Conservation (phyloP, 2,888 invertebrate species). For the Drosophila birchii region DNA sequence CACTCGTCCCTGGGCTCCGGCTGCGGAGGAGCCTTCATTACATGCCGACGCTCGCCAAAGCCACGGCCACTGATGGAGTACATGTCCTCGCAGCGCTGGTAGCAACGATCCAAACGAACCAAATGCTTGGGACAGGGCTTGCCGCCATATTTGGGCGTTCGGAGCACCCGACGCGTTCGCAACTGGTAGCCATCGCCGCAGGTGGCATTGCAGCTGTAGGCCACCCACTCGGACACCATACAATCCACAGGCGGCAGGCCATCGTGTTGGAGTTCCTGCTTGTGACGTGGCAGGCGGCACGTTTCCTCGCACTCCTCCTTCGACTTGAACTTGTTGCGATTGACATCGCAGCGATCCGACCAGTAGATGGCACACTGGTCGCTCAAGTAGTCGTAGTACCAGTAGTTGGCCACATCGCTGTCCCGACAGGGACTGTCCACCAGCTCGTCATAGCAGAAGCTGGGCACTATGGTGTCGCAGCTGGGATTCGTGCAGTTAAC, state of each 20-base stretch:
- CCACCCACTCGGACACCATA: constrained; percentile 85
- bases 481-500: constrained; percentile 82
- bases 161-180: constrained; percentile 85
- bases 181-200: constrained; percentile 86
- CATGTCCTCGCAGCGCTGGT: constrained; percentile 83
- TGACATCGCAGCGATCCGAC: constrained; percentile 93
- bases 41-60: constrained; percentile 60
- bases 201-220: constrained; percentile 85
- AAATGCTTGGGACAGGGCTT: constrained; percentile 86
- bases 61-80: constrained; percentile 73
- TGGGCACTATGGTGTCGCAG: constrained; percentile 80
- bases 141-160: constrained; percentile 86
- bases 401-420: constrained; percentile 90
- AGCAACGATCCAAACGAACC: constrained; percentile 83
- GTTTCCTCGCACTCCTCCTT: constrained; percentile 89
- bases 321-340: constrained; percentile 93
- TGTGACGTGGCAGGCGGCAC: constrained; percentile 85
- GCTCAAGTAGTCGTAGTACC: constrained; percentile 91
- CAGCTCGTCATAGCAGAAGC: constrained; percentile 79
- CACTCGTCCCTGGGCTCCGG: constrained; percentile 85
- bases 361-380: constrained; percentile 93
- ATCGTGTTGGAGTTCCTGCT: constrained; percentile 72
- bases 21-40: constrained; percentile 45
- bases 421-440: constrained; percentile 92
- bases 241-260: constrained; percentile 84